Evolutionary conservation across 2,888 invertebrate genomes (phyloP).

Genomic region (Dusona sp.): DNA sequence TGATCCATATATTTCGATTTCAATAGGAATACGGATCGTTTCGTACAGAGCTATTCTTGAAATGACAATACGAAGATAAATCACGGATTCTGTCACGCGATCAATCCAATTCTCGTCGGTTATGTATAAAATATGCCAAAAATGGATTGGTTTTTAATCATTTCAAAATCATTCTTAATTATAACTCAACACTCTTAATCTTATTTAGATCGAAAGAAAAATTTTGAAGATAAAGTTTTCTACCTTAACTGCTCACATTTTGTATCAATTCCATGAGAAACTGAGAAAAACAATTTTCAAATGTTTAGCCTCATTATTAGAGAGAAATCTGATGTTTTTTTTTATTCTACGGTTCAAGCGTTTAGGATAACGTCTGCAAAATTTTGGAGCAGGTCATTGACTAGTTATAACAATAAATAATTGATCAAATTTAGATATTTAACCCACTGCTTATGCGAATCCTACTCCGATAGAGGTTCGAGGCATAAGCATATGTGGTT

Average conservation of each 20-base stretch:
- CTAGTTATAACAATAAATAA: too few relatives aligned
- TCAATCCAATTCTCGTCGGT: constrained; percentile 2
- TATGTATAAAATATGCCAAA: not conserved
- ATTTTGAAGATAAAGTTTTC: not conserved
- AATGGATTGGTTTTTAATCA: not conserved
- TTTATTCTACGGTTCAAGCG: too few relatives aligned
- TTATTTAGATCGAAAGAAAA: not conserved
- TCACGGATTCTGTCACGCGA: not conserved
- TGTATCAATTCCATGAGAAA: not conserved
- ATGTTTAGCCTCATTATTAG: not conserved
- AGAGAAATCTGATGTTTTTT: too few relatives aligned
- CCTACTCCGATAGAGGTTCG: too few relatives aligned
- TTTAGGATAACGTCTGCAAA: too few relatives aligned
- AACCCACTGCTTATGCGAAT: too few relatives aligned
- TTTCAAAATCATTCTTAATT: not conserved
- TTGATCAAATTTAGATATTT: too few relatives aligned
- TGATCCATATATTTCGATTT: constrained; percentile 15
- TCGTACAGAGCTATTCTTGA: not conserved
- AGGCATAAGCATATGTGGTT: too few relatives aligned
- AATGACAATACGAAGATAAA: constrained; percentile 4
- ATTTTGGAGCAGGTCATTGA: too few relatives aligned
- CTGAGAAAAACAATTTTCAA: not conserved
- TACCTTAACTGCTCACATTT: not conserved
- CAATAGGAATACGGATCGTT: constrained; percentile 9
- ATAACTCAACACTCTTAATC: not conserved